A percentile compares a stretch with the other conserved stretches of the same genome.
These are phyloP conservation scores for Tichodroma muraria DNA, from an alignment of 2,113 vertebrate species.

Conservation along the genomic window DNA sequence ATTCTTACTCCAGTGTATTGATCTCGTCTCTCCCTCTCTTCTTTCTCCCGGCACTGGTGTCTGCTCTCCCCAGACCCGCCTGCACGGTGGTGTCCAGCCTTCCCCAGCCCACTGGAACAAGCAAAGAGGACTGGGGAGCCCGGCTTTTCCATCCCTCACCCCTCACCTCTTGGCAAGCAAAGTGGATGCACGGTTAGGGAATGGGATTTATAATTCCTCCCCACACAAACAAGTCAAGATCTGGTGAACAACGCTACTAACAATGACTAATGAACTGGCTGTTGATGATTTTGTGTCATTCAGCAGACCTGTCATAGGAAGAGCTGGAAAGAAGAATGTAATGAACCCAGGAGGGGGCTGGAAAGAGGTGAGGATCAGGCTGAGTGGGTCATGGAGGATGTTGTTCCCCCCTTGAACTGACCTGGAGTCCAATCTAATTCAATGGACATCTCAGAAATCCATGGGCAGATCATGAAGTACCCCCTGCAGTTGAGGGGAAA, in stretches of 20 bases:
- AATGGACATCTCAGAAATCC: not conserved
- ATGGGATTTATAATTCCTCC: not conserved
- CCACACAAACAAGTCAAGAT: not conserved
- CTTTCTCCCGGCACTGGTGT: not conserved
- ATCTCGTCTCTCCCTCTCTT: not conserved
- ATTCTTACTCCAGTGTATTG: not conserved
- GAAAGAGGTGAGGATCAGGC: not conserved
- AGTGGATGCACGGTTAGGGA: not conserved
- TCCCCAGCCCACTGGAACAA: not conserved
- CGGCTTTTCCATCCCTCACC: not conserved
- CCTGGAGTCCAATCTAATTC: not conserved
- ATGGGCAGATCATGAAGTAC: not conserved
- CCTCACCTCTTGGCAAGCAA: not conserved
- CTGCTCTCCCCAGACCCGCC: not conserved
- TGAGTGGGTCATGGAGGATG: not conserved
- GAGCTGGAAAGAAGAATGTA: not conserved
- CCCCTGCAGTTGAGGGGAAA: not conserved
- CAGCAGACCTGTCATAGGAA: not conserved
- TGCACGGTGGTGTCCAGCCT: not conserved
- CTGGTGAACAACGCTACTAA: not conserved
- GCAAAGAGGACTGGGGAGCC: not conserved
- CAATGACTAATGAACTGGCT: not conserved
- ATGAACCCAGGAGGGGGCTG: not conserved
- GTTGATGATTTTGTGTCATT: not conserved
- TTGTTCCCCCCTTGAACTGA: not conserved